A percentile compares a stretch with the other conserved stretches of the same genome.
phyloP scores from a whole-genome alignment of 1,140 invertebrate genomes.

The Drosophila sucinea region DNA sequence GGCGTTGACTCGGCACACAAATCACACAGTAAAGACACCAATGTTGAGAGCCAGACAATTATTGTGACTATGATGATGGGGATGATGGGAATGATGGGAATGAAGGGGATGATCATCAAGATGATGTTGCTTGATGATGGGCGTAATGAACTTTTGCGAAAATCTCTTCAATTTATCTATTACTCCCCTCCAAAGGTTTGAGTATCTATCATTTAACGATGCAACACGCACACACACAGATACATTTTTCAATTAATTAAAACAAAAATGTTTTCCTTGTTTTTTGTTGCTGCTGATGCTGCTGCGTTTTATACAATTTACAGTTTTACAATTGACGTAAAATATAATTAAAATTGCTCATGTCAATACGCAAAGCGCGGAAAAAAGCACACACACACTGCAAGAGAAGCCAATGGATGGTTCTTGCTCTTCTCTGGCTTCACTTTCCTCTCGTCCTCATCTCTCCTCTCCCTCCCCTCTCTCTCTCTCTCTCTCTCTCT shows the following conservation, averaged over 20 bases:
- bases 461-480: neutral
- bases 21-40: conserved; percentile 26
- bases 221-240: conserved; percentile 15
- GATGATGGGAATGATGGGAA: neutral
- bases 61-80: conserved; percentile 39
- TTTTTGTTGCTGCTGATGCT: conserved; percentile 38
- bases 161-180: conserved; percentile 18
- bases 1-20: conserved; percentile 55
- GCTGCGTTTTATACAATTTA: conserved; percentile 43
- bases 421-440: conserved; percentile 9
- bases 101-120: neutral
- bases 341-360: conserved; percentile 78
- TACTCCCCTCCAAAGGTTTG: neutral
- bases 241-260: conserved; percentile 78
- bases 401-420: neutral
- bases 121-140: conserved; percentile 25
- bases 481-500: neutral
- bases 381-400: conserved; percentile 20
- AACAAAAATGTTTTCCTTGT: conserved; percentile 69
- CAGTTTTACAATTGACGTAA: conserved; percentile 77
- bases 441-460: neutral
- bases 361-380: conserved; percentile 59
- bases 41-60: conserved; percentile 68
- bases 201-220: conserved; percentile 49
- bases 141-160: conserved; percentile 72